These are phyloP conservation scores for Herminia tarsipennalis DNA, from an alignment of 2,888 invertebrate genomes.

Conservation along the genomic window DNA sequence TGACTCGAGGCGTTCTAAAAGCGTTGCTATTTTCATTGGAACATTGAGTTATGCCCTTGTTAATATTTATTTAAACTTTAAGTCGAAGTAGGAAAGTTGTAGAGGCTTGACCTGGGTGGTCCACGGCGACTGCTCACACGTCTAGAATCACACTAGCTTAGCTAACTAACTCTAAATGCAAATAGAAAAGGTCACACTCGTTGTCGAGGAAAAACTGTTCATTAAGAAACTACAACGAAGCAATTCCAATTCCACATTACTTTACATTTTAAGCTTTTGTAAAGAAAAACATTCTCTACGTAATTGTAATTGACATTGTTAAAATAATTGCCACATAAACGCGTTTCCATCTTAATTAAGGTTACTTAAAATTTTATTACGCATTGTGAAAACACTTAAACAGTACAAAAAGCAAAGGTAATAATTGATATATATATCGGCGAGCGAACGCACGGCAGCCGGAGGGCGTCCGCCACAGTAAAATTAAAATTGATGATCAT, in stretches of 20 bases:
- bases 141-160: constrained; percentile 48
- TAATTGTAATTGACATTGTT: constrained; percentile 12
- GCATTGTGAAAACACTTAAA: constrained; percentile 42
- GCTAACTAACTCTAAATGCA: constrained; percentile 49
- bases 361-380: constrained; percentile 28
- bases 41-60: constrained; percentile 29
- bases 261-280: constrained; percentile 1
- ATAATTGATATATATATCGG: constrained; percentile 79
- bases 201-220: constrained; percentile 36
- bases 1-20: constrained; percentile 27
- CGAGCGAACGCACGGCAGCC: constrained; percentile 57
- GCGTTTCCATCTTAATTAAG: constrained; percentile 9
- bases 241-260: constrained; percentile 28
- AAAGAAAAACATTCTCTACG: neutral
- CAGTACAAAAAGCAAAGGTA: constrained; percentile 54
- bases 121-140: constrained; percentile 41
- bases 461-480: constrained; percentile 61
- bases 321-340: constrained; percentile 16
- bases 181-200: constrained; percentile 48
- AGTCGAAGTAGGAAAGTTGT: constrained; percentile 22
- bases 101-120: constrained; percentile 48
- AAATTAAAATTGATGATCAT: constrained; percentile 81
- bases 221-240: constrained; percentile 33
- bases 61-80: constrained; percentile 33
- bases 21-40: constrained; percentile 24